phyloP scores from a whole-genome alignment of 2,888 invertebrate genomes.

The Cryptocheilus praepositus region DNA sequence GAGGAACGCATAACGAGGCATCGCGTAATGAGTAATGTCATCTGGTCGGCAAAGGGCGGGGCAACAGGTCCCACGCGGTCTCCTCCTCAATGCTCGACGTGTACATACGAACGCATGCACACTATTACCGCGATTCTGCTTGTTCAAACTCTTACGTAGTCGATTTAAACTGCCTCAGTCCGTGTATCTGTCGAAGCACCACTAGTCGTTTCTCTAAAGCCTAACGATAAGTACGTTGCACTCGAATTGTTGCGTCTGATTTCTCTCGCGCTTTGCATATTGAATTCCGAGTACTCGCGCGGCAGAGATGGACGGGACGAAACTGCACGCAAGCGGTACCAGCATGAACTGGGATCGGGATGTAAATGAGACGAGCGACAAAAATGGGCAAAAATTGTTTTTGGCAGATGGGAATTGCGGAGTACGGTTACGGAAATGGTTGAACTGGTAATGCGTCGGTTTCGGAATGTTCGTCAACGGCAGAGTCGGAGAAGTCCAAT shows the following conservation, averaged over 20 bases:
- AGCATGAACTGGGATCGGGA: too few species aligned
- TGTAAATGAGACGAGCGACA: too few species aligned
- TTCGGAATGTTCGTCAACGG: too few species aligned
- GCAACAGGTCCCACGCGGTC: constrained; percentile 58
- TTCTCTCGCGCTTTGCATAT: too few species aligned
- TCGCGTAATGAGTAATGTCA: constrained; percentile 61
- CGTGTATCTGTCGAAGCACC: constrained; percentile 18
- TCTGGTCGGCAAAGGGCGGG: constrained; percentile 55
- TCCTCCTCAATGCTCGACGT: constrained; percentile 25
- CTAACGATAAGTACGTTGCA: neutral
- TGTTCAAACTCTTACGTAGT: constrained; percentile 37
- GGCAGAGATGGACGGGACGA: too few species aligned
- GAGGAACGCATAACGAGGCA: constrained; percentile 36
- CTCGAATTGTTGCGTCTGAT: neutral
- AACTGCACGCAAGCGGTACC: too few species aligned
- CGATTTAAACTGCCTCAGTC: constrained; percentile 40
- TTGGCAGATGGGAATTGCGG: too few species aligned
- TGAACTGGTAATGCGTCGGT: too few species aligned
- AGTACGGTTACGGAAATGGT: too few species aligned
- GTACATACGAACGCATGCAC: constrained; percentile 21
- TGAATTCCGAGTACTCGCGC: too few species aligned
- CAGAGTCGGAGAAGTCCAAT: too few species aligned
- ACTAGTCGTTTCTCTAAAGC: constrained; percentile 14
- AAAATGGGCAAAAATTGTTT: too few species aligned
- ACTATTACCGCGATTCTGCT: constrained; percentile 28